These are phyloP conservation scores for Drosophila pseudotalamancana DNA, from an alignment of 2,888 invertebrate genomes.

Conservation along the genomic window DNA sequence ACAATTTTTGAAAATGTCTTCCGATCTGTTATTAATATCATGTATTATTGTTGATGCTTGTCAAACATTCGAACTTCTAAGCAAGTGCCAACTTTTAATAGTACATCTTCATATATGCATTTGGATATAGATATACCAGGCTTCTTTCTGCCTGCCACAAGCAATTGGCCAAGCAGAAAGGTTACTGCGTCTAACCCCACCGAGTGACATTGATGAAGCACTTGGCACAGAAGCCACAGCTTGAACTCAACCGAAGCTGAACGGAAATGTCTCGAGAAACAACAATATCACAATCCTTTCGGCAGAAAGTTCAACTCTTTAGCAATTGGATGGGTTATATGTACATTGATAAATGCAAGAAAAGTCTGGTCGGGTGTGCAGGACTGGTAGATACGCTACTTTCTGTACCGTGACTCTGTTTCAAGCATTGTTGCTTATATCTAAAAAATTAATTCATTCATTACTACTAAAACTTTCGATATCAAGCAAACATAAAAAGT, in stretches of 20 bases:
- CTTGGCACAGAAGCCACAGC: slow-evolving; percentile 32
- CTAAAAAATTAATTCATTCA: too few species aligned
- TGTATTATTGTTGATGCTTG: slow-evolving; percentile 44
- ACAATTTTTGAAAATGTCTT: slow-evolving; percentile 38
- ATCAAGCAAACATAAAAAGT: too few species aligned
- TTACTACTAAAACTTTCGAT: too few species aligned
- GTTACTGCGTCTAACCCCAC: slow-evolving; percentile 44
- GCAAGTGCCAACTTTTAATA: slow-evolving; percentile 34
- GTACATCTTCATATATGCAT: background rate
- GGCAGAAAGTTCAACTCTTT: background rate
- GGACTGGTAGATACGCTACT: too few species aligned
- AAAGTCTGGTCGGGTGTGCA: too few species aligned
- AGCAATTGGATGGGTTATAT: too few species aligned
- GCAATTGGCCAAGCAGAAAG: slow-evolving; percentile 51
- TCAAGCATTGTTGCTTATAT: too few species aligned
- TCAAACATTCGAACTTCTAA: slow-evolving; percentile 17
- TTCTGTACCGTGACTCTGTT: too few species aligned
- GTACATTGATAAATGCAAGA: background rate
- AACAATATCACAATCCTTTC: slow-evolving; percentile 7
- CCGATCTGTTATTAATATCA: slow-evolving; percentile 57
- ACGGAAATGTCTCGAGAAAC: background rate
- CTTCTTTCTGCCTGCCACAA: background rate
- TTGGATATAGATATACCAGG: background rate
- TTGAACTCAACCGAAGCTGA: slow-evolving; percentile 14
- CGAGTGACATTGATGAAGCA: slow-evolving; percentile 49